These are phyloP conservation scores for Trichoplusia ni DNA, from an alignment of 1,140 invertebrate genomes.

Conservation along the genomic window DNA sequence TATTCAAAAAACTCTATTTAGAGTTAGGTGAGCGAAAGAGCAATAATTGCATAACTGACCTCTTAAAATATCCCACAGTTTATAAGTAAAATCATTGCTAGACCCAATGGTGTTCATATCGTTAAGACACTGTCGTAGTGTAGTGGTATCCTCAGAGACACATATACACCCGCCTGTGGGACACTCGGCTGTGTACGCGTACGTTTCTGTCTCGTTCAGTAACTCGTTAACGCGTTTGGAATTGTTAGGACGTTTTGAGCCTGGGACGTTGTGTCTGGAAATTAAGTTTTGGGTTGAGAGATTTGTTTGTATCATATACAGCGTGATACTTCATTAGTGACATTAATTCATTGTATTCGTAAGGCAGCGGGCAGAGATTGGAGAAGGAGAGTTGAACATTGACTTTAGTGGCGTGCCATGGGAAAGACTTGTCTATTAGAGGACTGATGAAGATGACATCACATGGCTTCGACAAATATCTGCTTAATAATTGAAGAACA, in stretches of 20 bases:
- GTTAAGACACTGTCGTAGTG: constrained; percentile 59
- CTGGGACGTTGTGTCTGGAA: constrained; percentile 56
- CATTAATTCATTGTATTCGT: no score
- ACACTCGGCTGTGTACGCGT: constrained; percentile 70
- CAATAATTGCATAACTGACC: constrained; percentile 63
- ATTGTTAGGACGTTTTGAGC: constrained; percentile 56
- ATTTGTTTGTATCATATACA: background rate
- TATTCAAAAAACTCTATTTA: no score
- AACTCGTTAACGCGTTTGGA: constrained; percentile 61
- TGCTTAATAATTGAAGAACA: no score
- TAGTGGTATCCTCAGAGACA: constrained; percentile 65
- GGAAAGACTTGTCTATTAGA: no score
- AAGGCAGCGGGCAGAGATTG: no score
- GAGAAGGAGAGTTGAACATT: no score
- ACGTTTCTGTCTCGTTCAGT: constrained; percentile 74
- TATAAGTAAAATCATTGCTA: constrained; percentile 79
- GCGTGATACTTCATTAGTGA: no score
- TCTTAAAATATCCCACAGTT: constrained; percentile 78
- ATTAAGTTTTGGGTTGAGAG: background rate
- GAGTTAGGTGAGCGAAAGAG: no score
- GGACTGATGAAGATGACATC: no score
- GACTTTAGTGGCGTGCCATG: no score
- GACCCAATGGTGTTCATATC: constrained; percentile 58
- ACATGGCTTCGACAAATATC: no score
- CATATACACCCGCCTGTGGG: constrained; percentile 71